A percentile compares a stretch with the other conserved stretches of the same genome.
These are phyloP conservation scores for Calypte anna DNA, from an alignment of 2,113 vertebrate genomes.

Conservation along the genomic window DNA sequence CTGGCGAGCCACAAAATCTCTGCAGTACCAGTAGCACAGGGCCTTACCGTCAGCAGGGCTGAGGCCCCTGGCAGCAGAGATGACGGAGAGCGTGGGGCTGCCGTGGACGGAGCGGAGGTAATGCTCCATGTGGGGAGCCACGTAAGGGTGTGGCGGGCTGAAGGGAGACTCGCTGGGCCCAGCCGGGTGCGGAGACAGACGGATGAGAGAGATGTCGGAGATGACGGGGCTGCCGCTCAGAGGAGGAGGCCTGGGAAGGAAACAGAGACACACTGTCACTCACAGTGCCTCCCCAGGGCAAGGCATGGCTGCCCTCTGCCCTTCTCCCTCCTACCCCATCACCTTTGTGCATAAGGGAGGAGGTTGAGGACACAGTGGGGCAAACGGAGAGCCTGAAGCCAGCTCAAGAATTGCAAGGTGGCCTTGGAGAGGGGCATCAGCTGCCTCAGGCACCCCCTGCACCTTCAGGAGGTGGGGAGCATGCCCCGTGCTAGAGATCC, in stretches of 20 bases:
- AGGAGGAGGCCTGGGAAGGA: conserved; percentile 84
- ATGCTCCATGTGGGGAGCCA: conserved; percentile 96
- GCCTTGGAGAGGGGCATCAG: neutral
- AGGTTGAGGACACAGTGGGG: neutral
- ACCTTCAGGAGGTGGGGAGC: fast-evolving
- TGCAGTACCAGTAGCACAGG: neutral
- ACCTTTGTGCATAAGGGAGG: fast-evolving
- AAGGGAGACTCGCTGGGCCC: conserved; percentile 87
- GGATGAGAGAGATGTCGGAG: conserved; percentile 95
- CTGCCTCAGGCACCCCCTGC: neutral
- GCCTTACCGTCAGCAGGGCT: conserved; percentile 93
- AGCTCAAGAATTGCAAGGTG: neutral
- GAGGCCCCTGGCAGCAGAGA: conserved; percentile 93
- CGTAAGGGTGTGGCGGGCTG: conserved; percentile 87
- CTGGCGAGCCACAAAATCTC: neutral
- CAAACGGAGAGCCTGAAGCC: fast-evolving
- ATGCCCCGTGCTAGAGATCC: neutral
- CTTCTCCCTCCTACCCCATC: neutral
- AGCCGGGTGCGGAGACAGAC: conserved; percentile 87
- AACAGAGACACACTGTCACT: conserved; percentile 35
- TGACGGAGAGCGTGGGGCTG: conserved; percentile 95
- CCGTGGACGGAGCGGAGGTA: conserved; percentile 93
- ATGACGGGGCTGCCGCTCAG: conserved; percentile 92
- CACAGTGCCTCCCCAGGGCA: fast-evolving
- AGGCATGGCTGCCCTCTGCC: neutral